A percentile compares a stretch with the other conserved stretches of the same genome.
Conservation (phyloP, 2,797 vertebrate genomes). For the Crenuchus spilurus region DNA sequence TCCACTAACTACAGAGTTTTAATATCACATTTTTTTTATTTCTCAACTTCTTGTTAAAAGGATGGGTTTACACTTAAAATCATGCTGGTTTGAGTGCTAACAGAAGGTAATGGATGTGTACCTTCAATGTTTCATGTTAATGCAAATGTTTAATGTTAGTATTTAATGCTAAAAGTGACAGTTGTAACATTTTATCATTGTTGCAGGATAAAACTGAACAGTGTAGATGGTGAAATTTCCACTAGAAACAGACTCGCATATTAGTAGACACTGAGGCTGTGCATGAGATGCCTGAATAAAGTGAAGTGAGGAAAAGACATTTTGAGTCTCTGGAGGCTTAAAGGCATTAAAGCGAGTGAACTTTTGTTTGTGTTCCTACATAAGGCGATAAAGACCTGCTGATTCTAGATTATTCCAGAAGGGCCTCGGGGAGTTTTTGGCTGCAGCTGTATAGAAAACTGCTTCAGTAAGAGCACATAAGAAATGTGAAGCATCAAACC, state of each 20-base stretch:
- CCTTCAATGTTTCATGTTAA: too few relatives aligned
- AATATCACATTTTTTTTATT: too few relatives aligned
- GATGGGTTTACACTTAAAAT: too few relatives aligned
- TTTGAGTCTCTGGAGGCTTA: slow-evolving; percentile 18
- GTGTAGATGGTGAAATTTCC: not conserved
- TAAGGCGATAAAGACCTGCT: slow-evolving; percentile 32
- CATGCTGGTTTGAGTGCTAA: too few relatives aligned
- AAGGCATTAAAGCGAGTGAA: slow-evolving; percentile 25
- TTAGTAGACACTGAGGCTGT: not conserved
- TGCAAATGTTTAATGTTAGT: too few relatives aligned
- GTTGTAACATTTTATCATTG: too few relatives aligned
- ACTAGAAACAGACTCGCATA: not conserved
- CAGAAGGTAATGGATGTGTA: too few relatives aligned
- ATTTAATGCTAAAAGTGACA: too few relatives aligned
- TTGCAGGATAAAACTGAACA: too few relatives aligned
- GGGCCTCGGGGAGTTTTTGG: slow-evolving; percentile 27
- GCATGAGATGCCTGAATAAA: not conserved
- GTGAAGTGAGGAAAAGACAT: slow-evolving; percentile 31
- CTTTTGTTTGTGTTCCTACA: slow-evolving; percentile 39
- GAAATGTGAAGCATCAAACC: not conserved
- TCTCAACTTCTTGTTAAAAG: too few relatives aligned
- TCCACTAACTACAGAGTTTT: too few relatives aligned
- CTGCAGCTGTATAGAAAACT: not conserved
- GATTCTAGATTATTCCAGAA: slow-evolving; percentile 22
- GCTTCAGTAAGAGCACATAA: not conserved